Evolutionary conservation across 2,888 invertebrate species (phyloP), one percentile per base, ranked within the genome.

Genomic region (Tenthredo distinguenda): DNA sequence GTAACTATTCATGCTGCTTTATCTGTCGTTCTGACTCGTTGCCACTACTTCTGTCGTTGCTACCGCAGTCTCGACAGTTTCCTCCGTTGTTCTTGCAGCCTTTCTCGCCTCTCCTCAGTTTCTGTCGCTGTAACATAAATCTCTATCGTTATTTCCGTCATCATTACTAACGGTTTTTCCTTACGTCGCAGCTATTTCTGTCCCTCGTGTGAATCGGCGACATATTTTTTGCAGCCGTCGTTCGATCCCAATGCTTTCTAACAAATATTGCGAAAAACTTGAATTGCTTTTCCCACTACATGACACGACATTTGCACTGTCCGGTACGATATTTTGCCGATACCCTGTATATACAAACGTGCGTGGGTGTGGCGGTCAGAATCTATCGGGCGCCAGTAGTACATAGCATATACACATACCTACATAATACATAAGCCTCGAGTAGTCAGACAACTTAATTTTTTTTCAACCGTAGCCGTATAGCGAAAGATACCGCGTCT

Each of bases 391-490:
- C 72, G 72, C 72, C 72, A 43, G 72, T 21, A 21, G 43, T 43
- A 74, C 72, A 74, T 74, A 74, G 72, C 26, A 21, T 40, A 43
- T 62, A 62, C 26, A 71, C 71, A 43, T 74, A 43, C 43, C 72
- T 68, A 68, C 68, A 68, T 68, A 40, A 34, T n/a, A 72, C 37
- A 37, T 21, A 68, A 18, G 26, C 18, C 68, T 31, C 43, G 31
- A 74, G 72, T 74, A 74, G 72, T 74, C 72, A 74, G 43, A 74
- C 72, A 74, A 74, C 43, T 74, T 74, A 74, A 40, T 74, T 74
- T 74, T 72, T 74, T 74, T 40, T n/a, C 72, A 55, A 55, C 55
- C n/a, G 1, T n/a, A 55, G 55, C 47, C 12, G 12, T 40, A 26
- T 74, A 74, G 72, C 43, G 72, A 74, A 74, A 74, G 40, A 74